Percentiles rank a stretch among this genome's conserved stretches.
Conservation (phyloP, 2,797 vertebrate genomes). For the Silurus aristotelis region DNA sequence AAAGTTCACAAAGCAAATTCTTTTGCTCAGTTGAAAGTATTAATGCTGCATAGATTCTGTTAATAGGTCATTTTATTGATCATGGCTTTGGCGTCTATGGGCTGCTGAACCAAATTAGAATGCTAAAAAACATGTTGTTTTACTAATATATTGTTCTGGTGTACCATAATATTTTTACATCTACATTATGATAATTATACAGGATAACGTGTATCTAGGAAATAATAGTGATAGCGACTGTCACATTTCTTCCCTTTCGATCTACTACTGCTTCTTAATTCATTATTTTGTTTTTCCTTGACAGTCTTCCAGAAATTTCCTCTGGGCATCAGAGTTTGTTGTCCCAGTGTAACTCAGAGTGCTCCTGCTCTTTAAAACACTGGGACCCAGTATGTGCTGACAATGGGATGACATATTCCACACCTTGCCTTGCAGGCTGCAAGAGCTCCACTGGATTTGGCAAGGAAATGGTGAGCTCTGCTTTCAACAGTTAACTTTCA, state of each 20-base stretch:
- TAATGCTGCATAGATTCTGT: not conserved
- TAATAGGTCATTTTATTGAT: not conserved
- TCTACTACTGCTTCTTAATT: not conserved
- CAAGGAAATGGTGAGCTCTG: conserved; percentile 76
- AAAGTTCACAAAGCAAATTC: not conserved
- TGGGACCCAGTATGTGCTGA: conserved; percentile 93
- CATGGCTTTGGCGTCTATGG: not conserved
- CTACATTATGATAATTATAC: not conserved
- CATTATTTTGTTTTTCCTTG: conserved; percentile 18
- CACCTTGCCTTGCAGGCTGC: conserved; percentile 91
- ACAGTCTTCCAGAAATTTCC: conserved; percentile 71
- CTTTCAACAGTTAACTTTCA: not conserved
- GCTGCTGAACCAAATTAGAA: not conserved
- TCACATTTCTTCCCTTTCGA: not conserved
- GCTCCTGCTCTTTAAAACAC: conserved; percentile 81
- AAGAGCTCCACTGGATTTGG: conserved; percentile 73
- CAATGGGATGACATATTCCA: conserved; percentile 86
- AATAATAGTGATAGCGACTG: not conserved
- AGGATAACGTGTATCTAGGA: not conserved
- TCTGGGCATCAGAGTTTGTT: conserved; percentile 74
- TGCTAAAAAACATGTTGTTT: not conserved
- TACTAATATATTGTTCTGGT: not conserved
- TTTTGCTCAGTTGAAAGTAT: not conserved
- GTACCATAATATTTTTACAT: not conserved
- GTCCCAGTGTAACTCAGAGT: conserved; percentile 86